Percentiles rank a stretch among this genome's conserved stretches.
Conservation (phyloP, 2,113 vertebrate genomes). For the Solea senegalensis region DNA sequence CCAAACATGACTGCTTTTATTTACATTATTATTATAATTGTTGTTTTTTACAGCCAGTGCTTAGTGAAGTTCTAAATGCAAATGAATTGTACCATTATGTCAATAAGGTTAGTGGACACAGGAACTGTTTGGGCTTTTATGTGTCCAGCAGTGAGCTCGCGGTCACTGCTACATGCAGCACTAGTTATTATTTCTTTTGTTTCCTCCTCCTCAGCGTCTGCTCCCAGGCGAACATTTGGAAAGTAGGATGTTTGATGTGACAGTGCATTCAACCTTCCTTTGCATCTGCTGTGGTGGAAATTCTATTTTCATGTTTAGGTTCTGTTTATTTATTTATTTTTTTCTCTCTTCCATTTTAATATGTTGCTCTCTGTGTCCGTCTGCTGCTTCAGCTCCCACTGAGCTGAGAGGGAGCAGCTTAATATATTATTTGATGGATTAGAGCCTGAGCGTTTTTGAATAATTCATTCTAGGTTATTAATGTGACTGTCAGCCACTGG, state of each 20-base stretch:
- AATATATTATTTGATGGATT: constrained; percentile 81
- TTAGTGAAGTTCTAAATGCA: no score
- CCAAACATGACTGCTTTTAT: no score
- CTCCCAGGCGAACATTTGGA: constrained; percentile 20
- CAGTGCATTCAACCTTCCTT: constrained; percentile 37
- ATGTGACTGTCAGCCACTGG: constrained; percentile 75
- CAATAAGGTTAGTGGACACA: no score
- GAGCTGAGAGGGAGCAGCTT: constrained; percentile 69
- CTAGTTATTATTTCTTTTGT: constrained; percentile 13
- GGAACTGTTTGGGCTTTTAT: no score
- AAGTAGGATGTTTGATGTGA: constrained; percentile 57
- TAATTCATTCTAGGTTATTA: constrained; percentile 80
- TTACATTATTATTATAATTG: no score
- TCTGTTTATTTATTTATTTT: constrained; percentile 28
- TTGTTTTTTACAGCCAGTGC: no score
- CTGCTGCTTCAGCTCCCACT: constrained; percentile 54
- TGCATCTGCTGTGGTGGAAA: constrained; percentile 30
- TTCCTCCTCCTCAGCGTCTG: constrained; percentile 6
- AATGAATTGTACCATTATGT: no score
- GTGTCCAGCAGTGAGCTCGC: no score
- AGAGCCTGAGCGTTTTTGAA: constrained; percentile 77
- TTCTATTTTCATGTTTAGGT: constrained; percentile 55
- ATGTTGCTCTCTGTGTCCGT: constrained; percentile 62
- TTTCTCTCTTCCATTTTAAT: constrained; percentile 38
- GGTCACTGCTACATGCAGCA: no score